Evolutionary conservation across 64 coral and sea anemone genomes (phyloP), one percentile per base, ranked within the genome.

Genomic region (Montipora sp.): DNA sequence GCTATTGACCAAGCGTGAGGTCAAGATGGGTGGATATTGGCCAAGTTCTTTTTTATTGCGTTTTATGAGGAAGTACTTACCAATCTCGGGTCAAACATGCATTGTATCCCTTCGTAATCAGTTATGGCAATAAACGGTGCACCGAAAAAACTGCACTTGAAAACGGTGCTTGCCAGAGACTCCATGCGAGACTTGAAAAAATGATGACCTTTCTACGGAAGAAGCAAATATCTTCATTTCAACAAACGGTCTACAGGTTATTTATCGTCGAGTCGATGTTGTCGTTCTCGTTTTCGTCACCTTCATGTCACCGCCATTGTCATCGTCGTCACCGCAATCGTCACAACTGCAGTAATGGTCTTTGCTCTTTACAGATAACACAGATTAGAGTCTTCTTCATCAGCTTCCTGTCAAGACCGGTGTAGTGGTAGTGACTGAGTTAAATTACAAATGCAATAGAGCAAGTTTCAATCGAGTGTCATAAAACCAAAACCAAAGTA

Each of bases 91-190:
- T 97, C 86, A n/a, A 97, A 90, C 2, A 85, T 92, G 83, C 57
- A 89, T 89, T 72, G 86, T 47, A 83, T 90, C 87, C 92, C 95
- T 72, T 97, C 91, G 68, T 91, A 92, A 83, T 97, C 95, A 2
- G 89, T 91, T n/a, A 97, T 60, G 19, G 95, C 95, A 5, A 97
- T 55, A 53, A 94, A 92, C 4, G 95, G 83, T 12, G 95, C 81
- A 14, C 95, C 95, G 73, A 97, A 97, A n/a, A 97, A 94, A 74
- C 90, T 97, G 60, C 95, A 97, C 19, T 93, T 94, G 93, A 97
- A 97, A 27, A 97, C 95, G 36, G 82, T 88, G 36, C 92, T 94
- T 36, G 77, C 76, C 63, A 94, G 94, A 60, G 58, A 72, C 5
- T 89, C 79, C 68, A 89, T 94, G 59, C 94, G 93, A 24, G 88